These are phyloP conservation scores for Diaperis boleti DNA, from an alignment of 2,888 invertebrate species.

Conservation along the genomic window DNA sequence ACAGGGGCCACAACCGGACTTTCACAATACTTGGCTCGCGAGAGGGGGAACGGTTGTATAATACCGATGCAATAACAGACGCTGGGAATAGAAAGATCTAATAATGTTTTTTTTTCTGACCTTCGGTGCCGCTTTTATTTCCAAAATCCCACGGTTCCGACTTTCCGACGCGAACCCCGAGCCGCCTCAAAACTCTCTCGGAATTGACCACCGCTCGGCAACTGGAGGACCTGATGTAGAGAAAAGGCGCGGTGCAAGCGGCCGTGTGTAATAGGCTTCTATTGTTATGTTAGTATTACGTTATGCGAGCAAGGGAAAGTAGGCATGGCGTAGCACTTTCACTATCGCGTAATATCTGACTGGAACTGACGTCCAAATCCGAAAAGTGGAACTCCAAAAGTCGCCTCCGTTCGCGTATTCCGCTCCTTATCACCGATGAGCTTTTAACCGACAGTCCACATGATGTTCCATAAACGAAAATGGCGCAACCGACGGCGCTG, in stretches of 20 bases:
- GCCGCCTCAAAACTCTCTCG: neutral
- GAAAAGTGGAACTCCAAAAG: slow-evolving; percentile 52
- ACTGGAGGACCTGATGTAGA: neutral
- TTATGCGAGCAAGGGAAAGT: slow-evolving; percentile 66
- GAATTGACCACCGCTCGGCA: slow-evolving; percentile 1
- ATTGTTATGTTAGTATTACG: slow-evolving; percentile 64
- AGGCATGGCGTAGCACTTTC: slow-evolving; percentile 66
- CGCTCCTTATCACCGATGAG: neutral
- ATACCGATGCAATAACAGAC: slow-evolving; percentile 63
- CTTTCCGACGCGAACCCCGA: neutral
- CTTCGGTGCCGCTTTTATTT: neutral
- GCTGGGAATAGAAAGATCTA: slow-evolving; percentile 56
- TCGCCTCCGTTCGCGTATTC: neutral
- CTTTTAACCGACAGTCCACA: neutral
- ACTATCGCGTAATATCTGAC: slow-evolving; percentile 65
- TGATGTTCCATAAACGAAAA: slow-evolving; percentile 53
- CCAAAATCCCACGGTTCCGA: slow-evolving; percentile 2
- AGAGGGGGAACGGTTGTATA: slow-evolving; percentile 65
- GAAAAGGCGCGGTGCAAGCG: slow-evolving; percentile 21
- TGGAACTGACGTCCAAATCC: slow-evolving; percentile 52
- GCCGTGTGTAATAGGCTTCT: slow-evolving; percentile 46
- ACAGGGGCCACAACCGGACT: slow-evolving; percentile 64
- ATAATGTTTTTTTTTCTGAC: slow-evolving; percentile 50
- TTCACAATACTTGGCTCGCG: slow-evolving; percentile 62
- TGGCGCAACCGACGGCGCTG: slow-evolving; percentile 58